Conservation (phyloP, 2,797 vertebrate genomes). For the Hirundo rustica region DNA sequence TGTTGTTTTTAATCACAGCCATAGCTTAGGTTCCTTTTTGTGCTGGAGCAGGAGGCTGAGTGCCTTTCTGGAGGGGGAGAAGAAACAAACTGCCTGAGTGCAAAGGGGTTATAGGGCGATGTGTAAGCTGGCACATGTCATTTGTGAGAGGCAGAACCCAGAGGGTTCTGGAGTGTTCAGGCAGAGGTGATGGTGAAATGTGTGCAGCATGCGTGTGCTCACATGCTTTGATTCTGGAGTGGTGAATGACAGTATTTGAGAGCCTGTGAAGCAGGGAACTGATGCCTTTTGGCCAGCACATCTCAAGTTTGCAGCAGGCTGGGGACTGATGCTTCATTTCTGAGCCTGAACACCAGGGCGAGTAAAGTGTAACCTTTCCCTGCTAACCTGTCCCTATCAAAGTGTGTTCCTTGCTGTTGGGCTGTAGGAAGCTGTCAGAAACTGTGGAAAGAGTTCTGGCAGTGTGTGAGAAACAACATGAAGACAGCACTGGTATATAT, state of each 20-base stretch:
- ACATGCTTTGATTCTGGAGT: not conserved
- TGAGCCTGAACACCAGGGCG: not conserved
- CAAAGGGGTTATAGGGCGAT: not conserved
- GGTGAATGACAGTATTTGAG: not conserved
- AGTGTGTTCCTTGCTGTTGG: not conserved
- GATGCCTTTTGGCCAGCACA: not conserved
- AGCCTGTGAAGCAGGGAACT: not conserved
- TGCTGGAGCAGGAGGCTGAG: not conserved
- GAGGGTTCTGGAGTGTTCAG: not conserved
- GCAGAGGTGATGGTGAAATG: not conserved
- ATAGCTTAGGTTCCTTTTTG: not conserved
- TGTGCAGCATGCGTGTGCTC: fast-evolving
- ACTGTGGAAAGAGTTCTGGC: not conserved
- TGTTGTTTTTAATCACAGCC: not conserved
- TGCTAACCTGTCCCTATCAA: not conserved
- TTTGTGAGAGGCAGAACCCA: not conserved
- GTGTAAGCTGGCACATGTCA: not conserved
- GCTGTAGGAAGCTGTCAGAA: not conserved
- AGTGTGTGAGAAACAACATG: not conserved
- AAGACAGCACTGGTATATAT: not conserved
- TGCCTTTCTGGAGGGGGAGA: not conserved
- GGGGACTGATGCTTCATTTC: not conserved
- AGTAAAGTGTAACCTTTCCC: not conserved
- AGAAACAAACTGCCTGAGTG: not conserved
- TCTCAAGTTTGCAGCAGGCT: not conserved